Conservation (phyloP, 2,113 vertebrate species). For the Embiotoca jacksoni region DNA sequence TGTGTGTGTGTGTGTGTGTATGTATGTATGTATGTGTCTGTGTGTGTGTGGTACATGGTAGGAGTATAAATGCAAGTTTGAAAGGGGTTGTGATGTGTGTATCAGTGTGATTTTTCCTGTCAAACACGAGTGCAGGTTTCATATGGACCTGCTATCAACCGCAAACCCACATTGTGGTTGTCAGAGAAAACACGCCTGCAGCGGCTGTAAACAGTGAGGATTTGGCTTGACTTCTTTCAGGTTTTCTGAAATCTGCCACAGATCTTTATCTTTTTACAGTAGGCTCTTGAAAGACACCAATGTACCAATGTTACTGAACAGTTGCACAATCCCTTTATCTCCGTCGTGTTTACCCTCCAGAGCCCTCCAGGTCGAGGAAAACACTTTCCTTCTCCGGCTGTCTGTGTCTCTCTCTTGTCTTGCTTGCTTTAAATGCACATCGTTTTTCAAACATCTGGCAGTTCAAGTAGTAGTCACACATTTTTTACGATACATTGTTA, state of each 20-base stretch:
- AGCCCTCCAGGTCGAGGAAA: too few relatives aligned
- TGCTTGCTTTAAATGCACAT: too few relatives aligned
- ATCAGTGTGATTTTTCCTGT: constrained; percentile 48
- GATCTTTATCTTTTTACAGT: constrained; percentile 35
- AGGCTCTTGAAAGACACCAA: constrained; percentile 3
- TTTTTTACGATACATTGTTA: too few relatives aligned
- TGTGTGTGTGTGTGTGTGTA: constrained; percentile 16
- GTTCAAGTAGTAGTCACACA: too few relatives aligned
- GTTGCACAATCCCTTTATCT: constrained; percentile 7
- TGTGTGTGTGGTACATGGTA: constrained; percentile 16
- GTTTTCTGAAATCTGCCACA: constrained; percentile 37
- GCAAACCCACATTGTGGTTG: constrained; percentile 56
- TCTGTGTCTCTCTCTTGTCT: too few relatives aligned
- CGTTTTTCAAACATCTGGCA: too few relatives aligned
- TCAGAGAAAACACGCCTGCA: constrained; percentile 58
- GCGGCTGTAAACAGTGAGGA: constrained; percentile 48
- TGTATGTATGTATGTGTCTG: background rate
- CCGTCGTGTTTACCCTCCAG: background rate
- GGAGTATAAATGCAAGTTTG: constrained; percentile 2
- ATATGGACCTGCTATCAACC: constrained; percentile 48
- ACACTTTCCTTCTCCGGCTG: too few relatives aligned
- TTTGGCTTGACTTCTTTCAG: constrained; percentile 35
- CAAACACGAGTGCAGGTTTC: constrained; percentile 50
- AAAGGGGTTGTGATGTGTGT: constrained; percentile 27
- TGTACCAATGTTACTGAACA: background rate